Conservation (phyloP, 2,797 vertebrate species). For the Paguma larvata region DNA sequence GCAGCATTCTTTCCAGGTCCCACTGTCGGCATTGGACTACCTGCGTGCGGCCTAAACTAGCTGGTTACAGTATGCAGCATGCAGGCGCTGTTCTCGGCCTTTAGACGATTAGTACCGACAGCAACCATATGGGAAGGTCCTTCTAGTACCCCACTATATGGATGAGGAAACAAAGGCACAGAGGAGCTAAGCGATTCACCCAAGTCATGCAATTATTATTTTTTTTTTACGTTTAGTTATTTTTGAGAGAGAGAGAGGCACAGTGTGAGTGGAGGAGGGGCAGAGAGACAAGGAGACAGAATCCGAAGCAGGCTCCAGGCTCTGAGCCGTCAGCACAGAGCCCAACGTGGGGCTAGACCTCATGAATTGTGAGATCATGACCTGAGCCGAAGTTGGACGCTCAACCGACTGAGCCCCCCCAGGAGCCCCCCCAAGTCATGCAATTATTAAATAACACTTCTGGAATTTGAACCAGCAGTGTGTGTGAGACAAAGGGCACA, state of each 20-base stretch:
- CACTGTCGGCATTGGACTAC: no score
- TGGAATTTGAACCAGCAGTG: not conserved
- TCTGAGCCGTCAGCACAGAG: no score
- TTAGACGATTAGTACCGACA: not conserved
- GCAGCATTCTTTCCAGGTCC: not conserved
- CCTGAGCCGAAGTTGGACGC: no score
- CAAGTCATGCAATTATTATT: no score
- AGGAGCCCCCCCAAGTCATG: not conserved
- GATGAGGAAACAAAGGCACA: not conserved
- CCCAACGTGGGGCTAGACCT: rapidly evolving
- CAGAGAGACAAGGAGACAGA: no score
- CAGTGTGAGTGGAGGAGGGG: no score
- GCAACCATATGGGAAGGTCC: not conserved
- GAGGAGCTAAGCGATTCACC: not conserved
- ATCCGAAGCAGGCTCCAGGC: no score
- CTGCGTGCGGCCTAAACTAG: not conserved
- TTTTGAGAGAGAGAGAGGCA: no score
- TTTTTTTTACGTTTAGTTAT: no score
- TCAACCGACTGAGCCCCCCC: no score
- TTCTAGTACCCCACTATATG: not conserved
- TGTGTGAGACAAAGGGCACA: not conserved
- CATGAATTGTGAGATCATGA: no score
- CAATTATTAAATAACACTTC: not conserved
- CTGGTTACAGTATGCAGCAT: not conserved
- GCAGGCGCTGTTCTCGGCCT: not conserved